Evolutionary conservation across 2,888 invertebrate species (phyloP).

Genomic region (Blomia tropicalis): DNA sequence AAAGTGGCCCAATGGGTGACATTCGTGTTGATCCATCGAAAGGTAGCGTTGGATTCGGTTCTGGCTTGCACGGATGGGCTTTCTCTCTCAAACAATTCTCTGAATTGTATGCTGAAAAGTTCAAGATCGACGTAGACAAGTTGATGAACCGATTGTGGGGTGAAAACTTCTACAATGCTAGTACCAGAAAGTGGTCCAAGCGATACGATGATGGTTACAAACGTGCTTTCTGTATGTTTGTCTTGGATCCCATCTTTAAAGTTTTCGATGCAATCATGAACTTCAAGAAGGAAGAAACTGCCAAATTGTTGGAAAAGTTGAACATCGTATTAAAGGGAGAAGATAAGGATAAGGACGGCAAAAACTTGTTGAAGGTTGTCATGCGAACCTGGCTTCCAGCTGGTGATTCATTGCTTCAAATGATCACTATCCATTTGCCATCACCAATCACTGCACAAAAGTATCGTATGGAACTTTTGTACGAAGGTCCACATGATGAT

Average conservation of each 20-base stretch:
- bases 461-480: slow-evolving; percentile 98
- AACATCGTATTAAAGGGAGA: slow-evolving; percentile 80
- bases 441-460: slow-evolving; percentile 97
- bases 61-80: slow-evolving; percentile 99
- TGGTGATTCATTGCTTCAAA: slow-evolving; percentile 97
- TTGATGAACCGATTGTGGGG: slow-evolving; percentile 92
- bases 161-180: slow-evolving; percentile 93
- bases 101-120: slow-evolving; percentile 97
- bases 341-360: slow-evolving; percentile 90
- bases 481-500: slow-evolving; percentile 94
- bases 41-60: slow-evolving; percentile 98
- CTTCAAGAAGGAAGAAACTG: slow-evolving; percentile 84
- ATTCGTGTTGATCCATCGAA: slow-evolving; percentile 90
- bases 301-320: slow-evolving; percentile 69
- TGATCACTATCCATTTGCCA: slow-evolving; percentile 99
- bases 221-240: slow-evolving; percentile 97
- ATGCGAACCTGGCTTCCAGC: slow-evolving; percentile 99
- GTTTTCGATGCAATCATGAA: slow-evolving; percentile 74
- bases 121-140: slow-evolving; percentile 89
- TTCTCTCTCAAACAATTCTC: slow-evolving; percentile 99
- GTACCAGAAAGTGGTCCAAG: slow-evolving; percentile 95
- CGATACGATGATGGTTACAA: slow-evolving; percentile 76
- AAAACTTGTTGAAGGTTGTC: slow-evolving; percentile 83
- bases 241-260: slow-evolving; percentile 96
- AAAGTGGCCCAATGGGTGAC: slow-evolving; percentile 96